Percentiles rank a stretch among this genome's conserved stretches.
These are phyloP conservation scores for Drosophila bocqueti DNA, from an alignment of 1,140 invertebrate species.

Conservation along the genomic window DNA sequence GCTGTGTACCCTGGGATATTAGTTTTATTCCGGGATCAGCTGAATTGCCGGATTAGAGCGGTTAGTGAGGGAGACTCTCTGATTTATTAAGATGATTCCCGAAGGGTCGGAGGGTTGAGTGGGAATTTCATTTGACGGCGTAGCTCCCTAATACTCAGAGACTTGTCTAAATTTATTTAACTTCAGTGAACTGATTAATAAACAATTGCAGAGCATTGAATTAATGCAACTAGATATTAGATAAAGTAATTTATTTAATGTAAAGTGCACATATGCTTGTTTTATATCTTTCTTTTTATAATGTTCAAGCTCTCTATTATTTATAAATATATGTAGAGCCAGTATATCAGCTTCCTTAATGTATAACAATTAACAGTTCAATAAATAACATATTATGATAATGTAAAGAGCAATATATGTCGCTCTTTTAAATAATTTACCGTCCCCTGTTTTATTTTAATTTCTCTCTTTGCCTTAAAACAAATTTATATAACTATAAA, in stretches of 20 bases:
- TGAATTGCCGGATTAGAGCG: constrained; percentile 31
- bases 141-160: not conserved
- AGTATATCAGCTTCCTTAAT: not conserved
- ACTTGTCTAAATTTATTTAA: not conserved
- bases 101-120: constrained; percentile 1
- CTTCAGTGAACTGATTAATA: not conserved
- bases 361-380: too few relatives aligned
- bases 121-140: constrained; percentile 1
- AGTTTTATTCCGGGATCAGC: constrained; percentile 48
- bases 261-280: not conserved
- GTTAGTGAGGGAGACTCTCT: constrained; percentile 19
- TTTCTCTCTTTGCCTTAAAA: not conserved
- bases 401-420: too few relatives aligned
- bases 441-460: not conserved
- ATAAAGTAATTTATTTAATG: not conserved
- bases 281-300: not conserved
- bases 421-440: not conserved
- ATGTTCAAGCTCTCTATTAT: not conserved
- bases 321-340: not conserved
- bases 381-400: too few relatives aligned
- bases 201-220: not conserved
- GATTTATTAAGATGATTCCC: constrained; percentile 34
- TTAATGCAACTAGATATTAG: not conserved
- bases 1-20: constrained; percentile 27
- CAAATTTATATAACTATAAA: not conserved